Base-by-base conservation (phyloP, 2,113 vertebrate species). In the Zosterops japonicus region DNA sequence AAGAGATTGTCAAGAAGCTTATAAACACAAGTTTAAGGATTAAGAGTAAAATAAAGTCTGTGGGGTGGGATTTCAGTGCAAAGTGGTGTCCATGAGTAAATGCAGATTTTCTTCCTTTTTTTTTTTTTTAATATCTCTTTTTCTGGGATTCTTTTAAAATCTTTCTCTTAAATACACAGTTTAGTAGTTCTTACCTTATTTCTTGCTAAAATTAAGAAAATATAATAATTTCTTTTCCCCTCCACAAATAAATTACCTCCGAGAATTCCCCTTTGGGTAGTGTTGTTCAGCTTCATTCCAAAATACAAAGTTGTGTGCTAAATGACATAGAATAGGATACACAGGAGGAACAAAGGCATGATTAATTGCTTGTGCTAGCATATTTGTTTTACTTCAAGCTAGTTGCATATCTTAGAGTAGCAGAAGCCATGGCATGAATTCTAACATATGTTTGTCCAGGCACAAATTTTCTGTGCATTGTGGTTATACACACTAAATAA, bases 361-460 rank as follows among this genome's bases (percentile, higher is more conserved):
- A 96, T 92, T 94, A 93, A 92, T 94, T 80, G 33, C 70, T 21
- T 55, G n/a, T 61, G 36, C 46, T 72, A 74, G 78, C 18, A 9
- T 93, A 72, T 76, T 95, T 94, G 50, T 77, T 95, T 88, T 80
- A 50, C 46, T 95, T 90, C 55, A 83, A 80, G 29, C 47, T 61
- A 77, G 41, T 76, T 92, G 68, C 35, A 28, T 92, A 57, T 19
- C 10, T 83, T 69, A 77, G 28, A 80, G 36, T 25, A 72, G 57
- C 36, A 95, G 71, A 77, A 83, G 59, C 59, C 70, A 46, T 0
- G 0, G 16, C 19, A 83, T 52, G 63, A 59, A 67, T 95, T 94
- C 47, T 89, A 59, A 39, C 16, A 10, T 57, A 5, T 17, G 11
- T 68, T 88, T 49, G 28, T 90, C 41, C 47, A 46, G 61, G 55